Conservation (phyloP, 2,797 vertebrate genomes). For the Phoeniculus purpureus region DNA sequence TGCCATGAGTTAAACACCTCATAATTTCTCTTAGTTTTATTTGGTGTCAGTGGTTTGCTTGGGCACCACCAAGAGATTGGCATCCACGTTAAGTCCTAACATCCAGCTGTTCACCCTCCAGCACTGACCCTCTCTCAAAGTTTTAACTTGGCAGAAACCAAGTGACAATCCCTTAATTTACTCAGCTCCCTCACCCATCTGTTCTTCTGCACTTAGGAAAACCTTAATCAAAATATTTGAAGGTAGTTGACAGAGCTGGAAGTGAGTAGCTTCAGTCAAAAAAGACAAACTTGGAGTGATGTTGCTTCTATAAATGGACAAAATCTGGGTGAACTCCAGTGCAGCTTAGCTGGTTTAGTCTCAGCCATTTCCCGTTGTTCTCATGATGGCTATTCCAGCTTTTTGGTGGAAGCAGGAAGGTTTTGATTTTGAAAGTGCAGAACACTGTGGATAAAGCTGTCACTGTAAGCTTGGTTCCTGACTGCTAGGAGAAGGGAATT, state of each 20-base stretch:
- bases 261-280: constrained; percentile 36
- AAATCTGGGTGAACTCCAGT: not conserved
- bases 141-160: constrained; percentile 39
- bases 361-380: not conserved
- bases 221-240: constrained; percentile 59
- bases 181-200: not conserved
- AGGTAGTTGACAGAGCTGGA: constrained; percentile 41
- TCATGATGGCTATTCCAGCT: not conserved
- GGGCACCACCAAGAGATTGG: not conserved
- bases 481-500: not conserved
- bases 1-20: not conserved
- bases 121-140: not conserved
- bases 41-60: not conserved
- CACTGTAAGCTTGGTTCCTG: not conserved
- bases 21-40: not conserved
- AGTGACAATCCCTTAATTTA: constrained; percentile 15
- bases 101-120: not conserved
- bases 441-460: not conserved
- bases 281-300: not conserved
- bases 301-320: constrained; percentile 17
- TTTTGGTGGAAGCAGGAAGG: not conserved
- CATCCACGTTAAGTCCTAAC: not conserved
- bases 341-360: not conserved
- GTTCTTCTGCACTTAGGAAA: not conserved
- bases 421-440: not conserved